These are phyloP conservation scores for Mobula hypostoma DNA, from an alignment of 2,113 vertebrate genomes.

Conservation along the genomic window DNA sequence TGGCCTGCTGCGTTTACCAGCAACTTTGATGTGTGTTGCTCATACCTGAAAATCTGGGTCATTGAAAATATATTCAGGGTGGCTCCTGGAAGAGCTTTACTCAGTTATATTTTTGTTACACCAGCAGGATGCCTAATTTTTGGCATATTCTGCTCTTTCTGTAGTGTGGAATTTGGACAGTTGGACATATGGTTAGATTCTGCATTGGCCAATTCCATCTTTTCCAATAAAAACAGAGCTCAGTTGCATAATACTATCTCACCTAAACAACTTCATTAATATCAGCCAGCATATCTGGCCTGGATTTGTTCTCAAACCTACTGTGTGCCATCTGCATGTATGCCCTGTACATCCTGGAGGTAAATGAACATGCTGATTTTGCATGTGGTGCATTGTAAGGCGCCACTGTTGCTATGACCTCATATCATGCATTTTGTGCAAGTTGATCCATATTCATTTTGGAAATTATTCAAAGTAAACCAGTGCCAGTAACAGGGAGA, in stretches of 20 bases:
- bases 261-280: constrained; percentile 21
- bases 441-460: constrained; percentile 20
- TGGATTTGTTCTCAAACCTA: constrained; percentile 8
- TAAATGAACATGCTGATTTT: constrained; percentile 29
- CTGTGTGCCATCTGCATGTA: neutral
- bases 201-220: neutral
- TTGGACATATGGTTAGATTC: neutral
- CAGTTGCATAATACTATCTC: neutral
- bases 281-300: neutral
- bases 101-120: neutral
- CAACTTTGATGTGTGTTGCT: no score
- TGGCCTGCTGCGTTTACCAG: no score
- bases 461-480: constrained; percentile 19
- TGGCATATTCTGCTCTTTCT: neutral
- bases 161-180: neutral
- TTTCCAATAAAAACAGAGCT: neutral
- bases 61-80: neutral
- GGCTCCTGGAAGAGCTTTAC: neutral
- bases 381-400: constrained; percentile 11
- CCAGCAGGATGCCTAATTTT: neutral
- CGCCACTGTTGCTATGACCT: constrained; percentile 5
- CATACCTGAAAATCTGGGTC: neutral
- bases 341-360: neutral
- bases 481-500: neutral
- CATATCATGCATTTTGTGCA: neutral